Evolutionary conservation across 2,113 vertebrate genomes (phyloP), one percentile per base, ranked within the genome.

Genomic region (Aphyosemion australe): DNA sequence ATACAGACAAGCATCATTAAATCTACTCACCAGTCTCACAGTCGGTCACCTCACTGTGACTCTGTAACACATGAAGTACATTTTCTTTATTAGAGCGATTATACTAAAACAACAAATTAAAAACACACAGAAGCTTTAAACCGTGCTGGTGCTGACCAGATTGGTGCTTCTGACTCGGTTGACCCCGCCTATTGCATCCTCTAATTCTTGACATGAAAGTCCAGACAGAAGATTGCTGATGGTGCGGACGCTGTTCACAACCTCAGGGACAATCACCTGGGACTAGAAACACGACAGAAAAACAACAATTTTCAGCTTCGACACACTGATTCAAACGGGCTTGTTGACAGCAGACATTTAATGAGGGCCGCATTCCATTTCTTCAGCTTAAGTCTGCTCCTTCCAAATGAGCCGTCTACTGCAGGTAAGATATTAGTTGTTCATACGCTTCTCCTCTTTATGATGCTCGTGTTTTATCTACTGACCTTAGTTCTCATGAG

Each of bases 201-300:
- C 91, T 51, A 93, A 15, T 42, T 90, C 84, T n/a, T 34, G 41
- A 32, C 76, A 76, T 0, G 91, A 76, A 19, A 92, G 5, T 2
- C 87, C 90, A 61, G 73, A 86, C 78, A 93, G 80, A 13, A 91
- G 90, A 16, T 60, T 85, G 64, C 77, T 84, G 75, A 93, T 74
- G 56, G 60, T 69, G 34, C 72, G 84, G 39, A 86, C 87, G 11
- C 42, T 74, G n/a, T 18, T 54, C 61, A 78, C 68, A 0, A 92
- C 53, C 54, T 55, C 52, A 0, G 15, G 56, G 0, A 76, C 9
- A 14, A 81, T 84, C 34, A 21, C 49, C 15, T 62, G 71, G 16
- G 59, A 76, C 91, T 92, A 19, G 7, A 79, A 14, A 72, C 21
- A n/a, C 2, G 6, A 66, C 0, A 50, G 55, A 49, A 21, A 59